Conservation (phyloP, 1,140 invertebrate species). For the Anadara kagoshimensis region DNA sequence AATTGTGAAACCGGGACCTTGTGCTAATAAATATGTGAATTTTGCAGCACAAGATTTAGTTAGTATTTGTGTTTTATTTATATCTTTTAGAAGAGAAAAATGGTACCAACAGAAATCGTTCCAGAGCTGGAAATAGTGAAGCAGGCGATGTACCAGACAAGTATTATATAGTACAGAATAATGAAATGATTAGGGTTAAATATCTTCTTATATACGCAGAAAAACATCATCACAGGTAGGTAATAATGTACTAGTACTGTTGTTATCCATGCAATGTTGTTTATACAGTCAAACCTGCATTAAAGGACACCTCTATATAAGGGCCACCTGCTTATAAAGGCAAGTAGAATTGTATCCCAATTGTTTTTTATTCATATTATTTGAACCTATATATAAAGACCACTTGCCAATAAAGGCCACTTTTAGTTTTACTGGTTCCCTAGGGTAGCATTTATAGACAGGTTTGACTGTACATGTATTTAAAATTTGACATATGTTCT, state of each 20-base stretch:
- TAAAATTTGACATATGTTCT: neutral
- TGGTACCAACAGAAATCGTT: slow-evolving; percentile 33
- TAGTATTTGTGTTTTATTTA: neutral
- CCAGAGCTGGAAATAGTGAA: slow-evolving; percentile 64
- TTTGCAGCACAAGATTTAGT: neutral
- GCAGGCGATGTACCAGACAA: slow-evolving; percentile 80
- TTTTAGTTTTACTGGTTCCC: too few species aligned
- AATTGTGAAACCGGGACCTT: too few species aligned
- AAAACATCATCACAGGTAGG: slow-evolving; percentile 24
- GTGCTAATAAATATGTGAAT: neutral
- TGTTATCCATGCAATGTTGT: too few species aligned
- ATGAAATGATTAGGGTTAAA: slow-evolving; percentile 83
- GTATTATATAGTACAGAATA: slow-evolving; percentile 85
- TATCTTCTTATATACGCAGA: slow-evolving; percentile 84
- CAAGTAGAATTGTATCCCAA: too few species aligned
- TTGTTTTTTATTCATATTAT: too few species aligned
- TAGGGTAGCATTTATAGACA: too few species aligned
- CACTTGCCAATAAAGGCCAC: too few species aligned
- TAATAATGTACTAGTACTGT: neutral
- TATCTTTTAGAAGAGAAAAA: neutral
- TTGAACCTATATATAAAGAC: too few species aligned
- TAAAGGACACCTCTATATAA: too few species aligned
- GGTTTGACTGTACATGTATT: neutral
- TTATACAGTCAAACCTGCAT: too few species aligned
- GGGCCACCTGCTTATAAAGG: too few species aligned